Evolutionary conservation across 1,140 invertebrate genomes (phyloP).

Genomic region (Orussus abietinus): DNA sequence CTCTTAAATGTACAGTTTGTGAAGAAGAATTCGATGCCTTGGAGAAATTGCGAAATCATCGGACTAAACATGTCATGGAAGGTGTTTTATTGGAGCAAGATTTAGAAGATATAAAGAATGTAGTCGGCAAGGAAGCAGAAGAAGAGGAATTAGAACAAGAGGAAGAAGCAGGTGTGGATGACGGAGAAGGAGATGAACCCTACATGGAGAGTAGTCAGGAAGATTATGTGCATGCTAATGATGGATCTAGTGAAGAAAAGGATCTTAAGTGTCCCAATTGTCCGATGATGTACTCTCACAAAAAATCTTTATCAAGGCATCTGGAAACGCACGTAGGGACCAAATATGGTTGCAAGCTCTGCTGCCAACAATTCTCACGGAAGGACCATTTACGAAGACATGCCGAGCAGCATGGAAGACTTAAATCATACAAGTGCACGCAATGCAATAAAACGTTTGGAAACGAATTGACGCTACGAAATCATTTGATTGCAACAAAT

Average conservation of each 20-base stretch:
- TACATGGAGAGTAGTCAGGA: constrained; percentile 5
- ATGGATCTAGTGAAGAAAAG: constrained; percentile 1
- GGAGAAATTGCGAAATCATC: constrained; percentile 37
- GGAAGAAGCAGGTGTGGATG: constrained; percentile 7
- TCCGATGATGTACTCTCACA: constrained; percentile 25
- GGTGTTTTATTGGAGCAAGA: constrained; percentile 39
- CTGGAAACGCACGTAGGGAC: constrained; percentile 27
- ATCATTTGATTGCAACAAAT: constrained; percentile 47
- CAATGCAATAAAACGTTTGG: constrained; percentile 45
- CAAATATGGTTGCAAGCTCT: constrained; percentile 40
- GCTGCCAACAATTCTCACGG: constrained; percentile 31
- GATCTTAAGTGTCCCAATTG: constrained; percentile 37
- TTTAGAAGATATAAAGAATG: constrained; percentile 25
- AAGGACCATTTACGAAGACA: constrained; percentile 40
- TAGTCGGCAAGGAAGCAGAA: background rate
- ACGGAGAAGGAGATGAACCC: background rate
- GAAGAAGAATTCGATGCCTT: constrained; percentile 36
- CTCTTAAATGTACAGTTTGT: constrained; percentile 38
- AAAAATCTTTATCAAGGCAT: constrained; percentile 34
- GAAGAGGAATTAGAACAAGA: background rate
- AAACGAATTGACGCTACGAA: constrained; percentile 46
- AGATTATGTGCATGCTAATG: constrained; percentile 7
- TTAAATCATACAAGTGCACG: constrained; percentile 41
- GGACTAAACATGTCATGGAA: constrained; percentile 40
- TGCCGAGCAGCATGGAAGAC: constrained; percentile 33